Base-by-base conservation (phyloP, 30 jellyfish, hydroid and myxozoan genomes). In the Aurelia coerulea region DNA sequence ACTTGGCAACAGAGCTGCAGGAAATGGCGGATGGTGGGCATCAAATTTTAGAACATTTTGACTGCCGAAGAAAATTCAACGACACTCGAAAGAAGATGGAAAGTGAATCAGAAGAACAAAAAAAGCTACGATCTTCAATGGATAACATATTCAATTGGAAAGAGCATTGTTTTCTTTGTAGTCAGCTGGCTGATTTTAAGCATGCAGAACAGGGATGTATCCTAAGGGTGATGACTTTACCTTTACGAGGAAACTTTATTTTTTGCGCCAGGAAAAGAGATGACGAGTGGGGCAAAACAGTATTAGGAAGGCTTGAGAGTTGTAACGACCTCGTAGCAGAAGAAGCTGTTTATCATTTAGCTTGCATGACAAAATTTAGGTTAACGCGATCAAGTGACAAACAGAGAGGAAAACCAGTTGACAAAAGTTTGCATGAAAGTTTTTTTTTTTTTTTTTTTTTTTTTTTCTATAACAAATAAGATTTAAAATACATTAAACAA, bases 251-350 rank as follows among this genome's bases (percentile, higher is more conserved):
- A 62, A 62, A 62, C 6, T 62, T 62, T 10, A 62, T 14, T 54
- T 91, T 71, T 13, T 52, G 88, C 73, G 81, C 92, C 14, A 49
- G 33, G 73, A 68, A 31, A 71, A 80, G 89, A 83, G 73, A 83
- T 50, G 78, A 83, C 53, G 85, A 42, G 10, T 83, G 92, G 79
- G 92, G 92, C 41, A 90, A 71, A 18, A 67, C 81, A 35, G 89
- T 83, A 16, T 69, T 70, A 19, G 18, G 62, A 32, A 65, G 92
- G 12, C 19, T 83, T 62, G 72, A 53, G 50, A 46, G 53, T 3
- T 53, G 53, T 1, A 85, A n/a, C 54, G 90, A 85, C 51, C 85
- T 85, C 5, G 91, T 85, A 5, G 92, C 94, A 54, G 94, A 49
- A 51, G 94, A 85, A 68, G 94, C 92, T 53, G 34, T 49, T 34